These are phyloP conservation scores for Sinella curviseta DNA, from an alignment of 1,140 invertebrate genomes.

Conservation along the genomic window DNA sequence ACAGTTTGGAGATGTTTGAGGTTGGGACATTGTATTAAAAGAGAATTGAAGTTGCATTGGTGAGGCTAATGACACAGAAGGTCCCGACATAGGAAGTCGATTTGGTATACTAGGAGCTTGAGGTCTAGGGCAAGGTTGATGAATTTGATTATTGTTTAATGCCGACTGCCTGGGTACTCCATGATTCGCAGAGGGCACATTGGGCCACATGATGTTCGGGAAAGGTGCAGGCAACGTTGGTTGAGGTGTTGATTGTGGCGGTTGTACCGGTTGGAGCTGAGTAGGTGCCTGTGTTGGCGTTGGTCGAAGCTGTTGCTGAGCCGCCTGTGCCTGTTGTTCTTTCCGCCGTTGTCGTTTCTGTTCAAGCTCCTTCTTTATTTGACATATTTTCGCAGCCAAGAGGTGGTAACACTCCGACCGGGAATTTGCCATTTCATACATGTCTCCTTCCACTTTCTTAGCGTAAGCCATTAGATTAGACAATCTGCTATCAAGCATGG, in stretches of 20 bases:
- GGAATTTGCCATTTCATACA: slow-evolving; percentile 99
- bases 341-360: slow-evolving; percentile 59
- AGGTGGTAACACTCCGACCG: slow-evolving; percentile 96
- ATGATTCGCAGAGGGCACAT: slow-evolving; percentile 17
- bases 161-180: slow-evolving; percentile 51
- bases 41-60: slow-evolving; percentile 39
- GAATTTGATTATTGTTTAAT: background rate
- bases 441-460: slow-evolving; percentile 97
- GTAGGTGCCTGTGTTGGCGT: background rate
- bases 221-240: background rate
- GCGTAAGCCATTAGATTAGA: slow-evolving; percentile 97
- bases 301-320: slow-evolving; percentile 25
- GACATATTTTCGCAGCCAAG: slow-evolving; percentile 98
- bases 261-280: background rate
- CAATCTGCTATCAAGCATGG: slow-evolving; percentile 92
- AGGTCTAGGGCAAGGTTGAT: slow-evolving; percentile 14
- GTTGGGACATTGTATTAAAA: slow-evolving; percentile 43
- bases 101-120: slow-evolving; percentile 26
- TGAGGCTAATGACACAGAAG: slow-evolving; percentile 28
- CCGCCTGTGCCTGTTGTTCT: slow-evolving; percentile 56
- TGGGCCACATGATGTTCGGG: background rate
- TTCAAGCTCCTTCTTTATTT: slow-evolving; percentile 96
- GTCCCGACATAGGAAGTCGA: slow-evolving; percentile 24
- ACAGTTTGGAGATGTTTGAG: slow-evolving; percentile 43
- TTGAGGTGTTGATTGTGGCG: background rate